Evolutionary conservation across 2,113 vertebrate species (phyloP), one percentile per base, ranked within the genome.

Genomic region (Burhinus oedicnemus): DNA sequence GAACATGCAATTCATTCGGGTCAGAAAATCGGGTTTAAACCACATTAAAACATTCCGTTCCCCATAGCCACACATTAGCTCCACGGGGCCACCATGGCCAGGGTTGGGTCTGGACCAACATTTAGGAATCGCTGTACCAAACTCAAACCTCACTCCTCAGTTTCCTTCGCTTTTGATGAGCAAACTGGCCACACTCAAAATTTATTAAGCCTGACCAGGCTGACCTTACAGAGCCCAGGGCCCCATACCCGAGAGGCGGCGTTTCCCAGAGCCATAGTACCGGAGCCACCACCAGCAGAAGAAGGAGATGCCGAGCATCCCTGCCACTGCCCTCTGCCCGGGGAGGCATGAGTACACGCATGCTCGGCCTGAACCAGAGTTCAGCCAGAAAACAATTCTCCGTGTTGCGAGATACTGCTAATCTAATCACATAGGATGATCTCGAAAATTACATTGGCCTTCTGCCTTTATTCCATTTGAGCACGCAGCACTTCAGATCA

Each of bases 391-490:
- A 75, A 66, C 88, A 93, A 74, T 84, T 83, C 42, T 30, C 77
- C 2, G 0, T 40, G 60, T 26, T 64, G 76, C 2, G 29, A 84
- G 94, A 95, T n/a, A 96, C 6, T 75, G 86, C 72, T 96, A 88
- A 94, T 83, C 71, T 90, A 91, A 96, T 87, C 94, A 89, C 80
- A 79, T 5, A 76, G 86, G 80, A 96, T 71, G 77, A 90, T 84
- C 69, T 82, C 1, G 1, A 70, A 87, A 90, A 89, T 86, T 79
- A 84, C 76, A 81, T 7, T 76, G 34, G 90, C 86, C 90, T 90
- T 84, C 83, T 87, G 79, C 60, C 86, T 91, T 64, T 68, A 77
- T 57, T 81, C 55, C 68, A 55, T 68, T 19, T 45, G 79, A 77
- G 71, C 80, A 80, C 2, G 1, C 23, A 4, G 82, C 62, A 38